Evolutionary conservation across 2,113 vertebrate genomes (phyloP), one percentile per base, ranked within the genome.

Genomic region (Phylloscopus trochilus): DNA sequence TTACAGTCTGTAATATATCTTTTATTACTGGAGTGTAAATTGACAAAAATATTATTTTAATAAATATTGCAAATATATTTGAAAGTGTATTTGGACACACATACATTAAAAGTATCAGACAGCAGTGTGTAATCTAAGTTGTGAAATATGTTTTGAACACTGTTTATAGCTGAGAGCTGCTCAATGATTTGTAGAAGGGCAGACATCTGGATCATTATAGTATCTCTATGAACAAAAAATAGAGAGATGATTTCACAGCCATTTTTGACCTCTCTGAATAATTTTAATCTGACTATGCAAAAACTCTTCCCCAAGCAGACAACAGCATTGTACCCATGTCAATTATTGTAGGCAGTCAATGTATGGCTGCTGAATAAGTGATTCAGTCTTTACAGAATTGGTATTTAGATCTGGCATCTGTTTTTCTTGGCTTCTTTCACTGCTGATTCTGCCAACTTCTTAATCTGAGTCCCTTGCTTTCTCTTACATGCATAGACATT

Each of bases 171-270:
- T 49, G 39, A 44, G 53, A 75, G 30, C 33, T 66, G 13, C 51
- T 88, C 64, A 37, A 49, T 85, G 39, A 83, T 94, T 90, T 91
- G 69, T 22, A 91, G 60, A 96, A 90, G 92, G 78, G 68, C 72
- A 87, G 87, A 96, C 94, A 96, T 93, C 95, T 97, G 94, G 55
- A 89, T 97, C 79, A 78, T 96, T 94, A 74, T 18, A 70, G 20
- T 82, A 76, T 84, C 83, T 93, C 55, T 84, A 89, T 63, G 78
- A 74, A 87, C 21, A 90, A 77, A 95, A 92, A 93, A 79, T 79
- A 92, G 88, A 79, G 58, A 76, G 30, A 77, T 95, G 80, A 92
- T 96, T 97, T 95, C 81, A 79, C 77, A 95, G 60, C n/a, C 77
- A 63, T 90, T 96, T 95, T 89, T 95, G 90, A 97, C 83, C 92